Evolutionary conservation across 2,797 vertebrate genomes (phyloP), one percentile per base, ranked within the genome.

Genomic region (Ispidina lecontei): DNA sequence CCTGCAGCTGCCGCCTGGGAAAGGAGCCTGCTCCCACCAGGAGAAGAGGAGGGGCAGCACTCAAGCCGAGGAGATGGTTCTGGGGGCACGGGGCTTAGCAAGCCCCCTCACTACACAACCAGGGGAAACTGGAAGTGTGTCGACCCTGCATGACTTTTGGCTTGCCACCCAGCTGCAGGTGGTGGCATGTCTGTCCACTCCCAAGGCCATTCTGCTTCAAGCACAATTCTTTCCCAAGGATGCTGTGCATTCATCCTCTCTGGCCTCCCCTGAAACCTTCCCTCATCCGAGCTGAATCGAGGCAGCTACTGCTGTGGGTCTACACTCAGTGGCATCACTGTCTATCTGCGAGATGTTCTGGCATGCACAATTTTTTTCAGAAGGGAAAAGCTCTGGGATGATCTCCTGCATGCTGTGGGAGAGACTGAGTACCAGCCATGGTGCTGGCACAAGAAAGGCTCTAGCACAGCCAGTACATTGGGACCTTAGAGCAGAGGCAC

Each of bases 281-380:
- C 31, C 5, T 2, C 13, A 1, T 1, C 1, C 12, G 8, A 39
- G 22, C 49, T 6, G 39, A 43, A 37, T 6, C 22, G 1, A 0
- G 35, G 63, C 63, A 14, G 25, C 4, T 51, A 7, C 63, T 25
- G 41, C 72, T 33, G 15, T 10, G 16, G 54, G 9, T 29, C 8
- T 26, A 18, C 31, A 1, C 15, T 73, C 20, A 12, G 13, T 3
- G 10, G 22, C 55, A 56, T 18, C 14, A 1, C 28, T 29, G 13
- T 10, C 21, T 51, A n/a, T 2, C 37, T 25, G 2, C 8, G 44
- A 47, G 31, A 7, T 2, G 1, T 29, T 29, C n/a, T 35, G 41
- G 41, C 60, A 29, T 0, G 0, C 12, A 39, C 18, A 12, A 35
- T 39, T 52, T 60, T 56, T 29, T 37, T 70, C 11, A 47, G 52